Conservation (phyloP, 2,888 invertebrate genomes). For the Drosophila siamana region DNA sequence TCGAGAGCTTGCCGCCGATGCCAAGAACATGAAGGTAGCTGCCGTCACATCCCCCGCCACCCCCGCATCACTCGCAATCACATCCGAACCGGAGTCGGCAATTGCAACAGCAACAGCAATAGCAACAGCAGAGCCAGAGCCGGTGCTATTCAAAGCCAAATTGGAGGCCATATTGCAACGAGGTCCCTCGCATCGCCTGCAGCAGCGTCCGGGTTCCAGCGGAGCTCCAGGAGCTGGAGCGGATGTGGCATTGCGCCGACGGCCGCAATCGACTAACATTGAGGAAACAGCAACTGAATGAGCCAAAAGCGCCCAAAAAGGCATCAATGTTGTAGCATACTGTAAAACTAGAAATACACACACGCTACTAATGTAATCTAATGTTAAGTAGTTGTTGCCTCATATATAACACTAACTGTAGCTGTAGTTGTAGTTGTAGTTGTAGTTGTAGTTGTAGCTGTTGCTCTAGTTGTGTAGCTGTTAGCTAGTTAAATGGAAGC, state of each 20-base stretch:
- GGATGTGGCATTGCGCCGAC: constrained; percentile 57
- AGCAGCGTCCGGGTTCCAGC: constrained; percentile 58
- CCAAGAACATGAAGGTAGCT: constrained; percentile 43
- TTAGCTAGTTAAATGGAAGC: constrained; percentile 55
- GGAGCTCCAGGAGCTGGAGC: constrained; percentile 45
- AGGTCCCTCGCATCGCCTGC: constrained; percentile 79
- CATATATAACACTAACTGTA: constrained; percentile 7
- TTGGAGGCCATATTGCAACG: constrained; percentile 82
- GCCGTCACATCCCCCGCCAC: constrained; percentile 28
- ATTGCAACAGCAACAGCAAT: not conserved
- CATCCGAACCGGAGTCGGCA: constrained; percentile 31
- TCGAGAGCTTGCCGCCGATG: constrained; percentile 54
- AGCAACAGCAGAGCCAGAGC: constrained; percentile 58
- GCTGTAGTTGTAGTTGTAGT: constrained; percentile 22
- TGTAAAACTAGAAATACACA: constrained; percentile 39
- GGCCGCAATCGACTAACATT: constrained; percentile 71
- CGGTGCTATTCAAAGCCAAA: constrained; percentile 81
- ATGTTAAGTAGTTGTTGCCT: constrained; percentile 51
- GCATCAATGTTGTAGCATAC: constrained; percentile 46
- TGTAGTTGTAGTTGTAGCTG: constrained; percentile 31
- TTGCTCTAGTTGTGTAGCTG: constrained; percentile 39
- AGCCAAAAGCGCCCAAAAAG: constrained; percentile 41
- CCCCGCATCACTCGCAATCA: constrained; percentile 7
- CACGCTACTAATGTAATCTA: constrained; percentile 57
- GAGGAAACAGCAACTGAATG: constrained; percentile 61